Evolutionary conservation across 2,797 vertebrate genomes (phyloP).

Genomic region (Sebastes itinus): DNA sequence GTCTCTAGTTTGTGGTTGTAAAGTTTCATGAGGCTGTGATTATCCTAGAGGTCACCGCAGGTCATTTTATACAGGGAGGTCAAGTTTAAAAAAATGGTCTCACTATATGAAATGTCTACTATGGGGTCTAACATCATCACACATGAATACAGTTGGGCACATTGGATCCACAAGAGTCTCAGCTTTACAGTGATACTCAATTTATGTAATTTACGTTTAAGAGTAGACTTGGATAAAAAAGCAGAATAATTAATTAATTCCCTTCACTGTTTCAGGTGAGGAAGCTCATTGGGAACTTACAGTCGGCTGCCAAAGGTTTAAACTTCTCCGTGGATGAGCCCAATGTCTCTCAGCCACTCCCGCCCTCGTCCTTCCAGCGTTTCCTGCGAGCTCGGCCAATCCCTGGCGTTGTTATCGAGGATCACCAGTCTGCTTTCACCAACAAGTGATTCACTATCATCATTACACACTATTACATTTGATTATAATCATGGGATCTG

Average conservation of each 20-base stretch:
- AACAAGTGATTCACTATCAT: constrained; percentile 80
- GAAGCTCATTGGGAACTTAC: constrained; percentile 63
- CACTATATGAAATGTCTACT: no score
- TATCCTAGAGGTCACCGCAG: no score
- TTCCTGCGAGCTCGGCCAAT: constrained; percentile 87
- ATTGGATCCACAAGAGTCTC: no score
- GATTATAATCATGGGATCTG: neutral
- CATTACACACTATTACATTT: fast-evolving
- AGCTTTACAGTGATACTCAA: no score
- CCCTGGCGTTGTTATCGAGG: constrained; percentile 89
- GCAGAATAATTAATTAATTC: neutral
- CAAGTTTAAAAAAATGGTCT: no score
- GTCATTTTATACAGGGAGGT: no score
- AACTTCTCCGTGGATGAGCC: constrained; percentile 69
- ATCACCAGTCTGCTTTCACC: constrained; percentile 82
- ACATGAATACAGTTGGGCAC: no score
- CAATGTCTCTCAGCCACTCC: constrained; percentile 83
- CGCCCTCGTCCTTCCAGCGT: constrained; percentile 94
- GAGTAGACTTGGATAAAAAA: neutral
- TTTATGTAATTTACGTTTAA: no score
- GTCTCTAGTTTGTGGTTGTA: fast-evolving
- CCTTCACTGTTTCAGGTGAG: constrained; percentile 76
- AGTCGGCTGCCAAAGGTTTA: constrained; percentile 16
- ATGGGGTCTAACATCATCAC: no score
- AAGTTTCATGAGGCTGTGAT: no score